Evolutionary conservation across 2,797 vertebrate genomes (phyloP).

Genomic region (Poeciliopsis gracilis): DNA sequence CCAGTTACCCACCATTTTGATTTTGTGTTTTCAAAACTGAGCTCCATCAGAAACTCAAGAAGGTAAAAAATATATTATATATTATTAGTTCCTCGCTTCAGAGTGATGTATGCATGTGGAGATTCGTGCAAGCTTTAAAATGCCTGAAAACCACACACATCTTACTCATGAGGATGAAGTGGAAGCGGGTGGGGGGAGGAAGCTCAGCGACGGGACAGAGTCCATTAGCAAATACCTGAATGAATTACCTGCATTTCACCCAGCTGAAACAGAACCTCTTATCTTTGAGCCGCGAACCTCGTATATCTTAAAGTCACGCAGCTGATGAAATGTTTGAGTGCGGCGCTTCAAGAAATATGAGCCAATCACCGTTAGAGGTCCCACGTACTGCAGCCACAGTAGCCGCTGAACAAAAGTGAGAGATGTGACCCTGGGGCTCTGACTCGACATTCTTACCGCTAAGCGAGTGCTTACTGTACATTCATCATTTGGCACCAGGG

Average conservation of each 20-base stretch:
- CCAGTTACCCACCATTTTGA: not conserved
- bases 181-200: not conserved
- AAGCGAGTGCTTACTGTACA: conserved; percentile 33
- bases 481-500: conserved; percentile 23
- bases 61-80: too few relatives aligned
- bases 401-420: conserved; percentile 29
- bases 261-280: conserved; percentile 18
- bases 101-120: not conserved
- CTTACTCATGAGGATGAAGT: conserved; percentile 13
- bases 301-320: conserved; percentile 25
- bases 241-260: conserved; percentile 31
- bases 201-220: not conserved
- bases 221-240: conserved; percentile 10
- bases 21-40: not conserved
- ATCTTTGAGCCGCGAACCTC: conserved; percentile 15
- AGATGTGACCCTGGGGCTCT: conserved; percentile 33
- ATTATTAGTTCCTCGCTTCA: too few relatives aligned
- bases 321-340: conserved; percentile 21
- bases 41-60: not conserved
- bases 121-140: not conserved
- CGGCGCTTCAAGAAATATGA: conserved; percentile 34
- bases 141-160: not conserved
- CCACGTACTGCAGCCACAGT: conserved; percentile 9
- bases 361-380: conserved; percentile 23
- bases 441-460: conserved; percentile 18